phyloP scores from a whole-genome alignment of 2,113 vertebrate species.

The Falcunculus frontatus region DNA sequence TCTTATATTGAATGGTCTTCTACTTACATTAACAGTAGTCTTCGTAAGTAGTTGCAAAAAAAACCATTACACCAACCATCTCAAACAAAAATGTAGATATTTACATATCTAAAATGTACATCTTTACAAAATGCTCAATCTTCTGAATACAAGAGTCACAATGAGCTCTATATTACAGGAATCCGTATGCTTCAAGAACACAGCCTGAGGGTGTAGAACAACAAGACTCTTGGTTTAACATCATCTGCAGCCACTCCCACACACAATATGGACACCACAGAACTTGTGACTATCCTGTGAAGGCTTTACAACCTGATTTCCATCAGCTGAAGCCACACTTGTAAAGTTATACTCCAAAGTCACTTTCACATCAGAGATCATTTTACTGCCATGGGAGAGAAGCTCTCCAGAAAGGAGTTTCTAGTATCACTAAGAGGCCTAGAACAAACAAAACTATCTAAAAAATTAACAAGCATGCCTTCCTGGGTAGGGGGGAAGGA shows the following conservation, averaged over 20 bases:
- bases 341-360: background rate
- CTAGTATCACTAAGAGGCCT: background rate
- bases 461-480: background rate
- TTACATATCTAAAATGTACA: background rate
- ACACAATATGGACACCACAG: background rate
- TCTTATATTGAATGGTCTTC: background rate
- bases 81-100: background rate
- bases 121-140: background rate
- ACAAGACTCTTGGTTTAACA: background rate
- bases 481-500: fast-evolving
- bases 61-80: background rate
- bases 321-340: background rate
- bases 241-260: background rate
- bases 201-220: background rate
- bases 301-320: background rate
- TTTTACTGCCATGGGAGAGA: background rate
- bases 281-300: background rate
- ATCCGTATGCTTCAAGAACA: background rate
- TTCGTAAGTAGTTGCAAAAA: background rate
- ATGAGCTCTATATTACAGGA: background rate
- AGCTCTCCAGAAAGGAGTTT: background rate
- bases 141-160: background rate
- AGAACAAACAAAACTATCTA: background rate
- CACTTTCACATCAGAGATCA: background rate
- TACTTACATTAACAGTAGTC: background rate